Conservation (phyloP, 2,113 vertebrate genomes). For the Saimiri boliviensis region DNA sequence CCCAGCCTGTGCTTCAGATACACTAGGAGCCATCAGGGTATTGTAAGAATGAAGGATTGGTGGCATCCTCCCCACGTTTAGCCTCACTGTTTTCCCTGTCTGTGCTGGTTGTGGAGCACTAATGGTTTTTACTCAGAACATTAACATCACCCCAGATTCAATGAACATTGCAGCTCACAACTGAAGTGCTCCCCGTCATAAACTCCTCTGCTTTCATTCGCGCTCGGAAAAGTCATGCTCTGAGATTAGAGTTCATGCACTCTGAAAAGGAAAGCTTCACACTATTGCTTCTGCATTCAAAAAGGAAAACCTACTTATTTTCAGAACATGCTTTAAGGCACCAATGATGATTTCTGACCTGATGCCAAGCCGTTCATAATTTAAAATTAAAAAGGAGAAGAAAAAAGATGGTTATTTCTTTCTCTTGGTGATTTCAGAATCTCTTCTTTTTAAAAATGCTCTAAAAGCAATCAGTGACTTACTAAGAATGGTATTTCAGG, state of each 20-base stretch:
- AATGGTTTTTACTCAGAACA: background rate
- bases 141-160: background rate
- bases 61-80: fast-evolving
- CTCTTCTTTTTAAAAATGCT: background rate
- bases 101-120: background rate
- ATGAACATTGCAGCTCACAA: background rate
- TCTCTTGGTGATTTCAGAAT: background rate
- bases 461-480: background rate
- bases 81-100: background rate
- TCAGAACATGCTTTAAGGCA: background rate
- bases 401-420: background rate
- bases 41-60: background rate
- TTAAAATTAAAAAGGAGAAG: background rate
- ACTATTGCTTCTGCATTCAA: background rate
- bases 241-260: background rate
- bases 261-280: background rate
- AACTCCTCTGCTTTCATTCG: background rate
- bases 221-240: background rate
- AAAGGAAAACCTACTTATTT: background rate
- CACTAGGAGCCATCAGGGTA: too few species aligned
- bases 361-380: background rate
- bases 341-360: background rate
- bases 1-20: background rate
- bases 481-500: background rate
- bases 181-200: fast-evolving